phyloP scores from a whole-genome alignment of 2,113 vertebrate genomes.

The Agelaius phoeniceus region DNA sequence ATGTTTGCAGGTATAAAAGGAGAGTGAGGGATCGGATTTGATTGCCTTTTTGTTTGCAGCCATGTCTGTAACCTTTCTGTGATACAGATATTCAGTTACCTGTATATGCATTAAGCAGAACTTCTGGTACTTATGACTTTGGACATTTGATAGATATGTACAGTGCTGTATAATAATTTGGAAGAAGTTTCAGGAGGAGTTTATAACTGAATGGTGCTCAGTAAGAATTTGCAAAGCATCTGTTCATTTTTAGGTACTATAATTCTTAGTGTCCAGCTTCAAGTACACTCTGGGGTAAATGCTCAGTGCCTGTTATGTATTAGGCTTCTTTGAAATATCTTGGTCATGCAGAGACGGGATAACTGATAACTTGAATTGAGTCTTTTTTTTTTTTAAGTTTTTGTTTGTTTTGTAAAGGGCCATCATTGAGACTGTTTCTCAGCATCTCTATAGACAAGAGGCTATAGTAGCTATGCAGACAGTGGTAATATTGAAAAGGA shows the following conservation, averaged over 20 bases:
- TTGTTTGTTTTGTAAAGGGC: background rate
- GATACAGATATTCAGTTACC: background rate
- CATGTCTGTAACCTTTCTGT: background rate
- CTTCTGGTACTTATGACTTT: background rate
- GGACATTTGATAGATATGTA: background rate
- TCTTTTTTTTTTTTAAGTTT: background rate
- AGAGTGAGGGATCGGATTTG: background rate
- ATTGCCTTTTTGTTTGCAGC: background rate
- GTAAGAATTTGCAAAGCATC: background rate
- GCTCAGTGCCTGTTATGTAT: background rate
- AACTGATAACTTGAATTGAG: background rate
- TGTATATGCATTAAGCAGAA: background rate
- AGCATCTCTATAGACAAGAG: background rate
- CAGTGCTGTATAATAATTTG: background rate
- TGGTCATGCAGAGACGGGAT: background rate
- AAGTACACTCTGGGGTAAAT: background rate
- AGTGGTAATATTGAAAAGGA: background rate
- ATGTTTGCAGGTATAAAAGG: background rate
- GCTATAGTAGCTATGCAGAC: background rate
- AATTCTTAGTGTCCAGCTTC: background rate
- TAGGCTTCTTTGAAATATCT: background rate
- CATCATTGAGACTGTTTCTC: background rate
- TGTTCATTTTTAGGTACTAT: background rate
- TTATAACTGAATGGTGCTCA: accelerated
- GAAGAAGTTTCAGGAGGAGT: background rate